Percentiles rank a stretch among this genome's conserved stretches.
These are phyloP conservation scores for Phoebastria nigripes DNA, from an alignment of 2,797 vertebrate species.

Conservation along the genomic window DNA sequence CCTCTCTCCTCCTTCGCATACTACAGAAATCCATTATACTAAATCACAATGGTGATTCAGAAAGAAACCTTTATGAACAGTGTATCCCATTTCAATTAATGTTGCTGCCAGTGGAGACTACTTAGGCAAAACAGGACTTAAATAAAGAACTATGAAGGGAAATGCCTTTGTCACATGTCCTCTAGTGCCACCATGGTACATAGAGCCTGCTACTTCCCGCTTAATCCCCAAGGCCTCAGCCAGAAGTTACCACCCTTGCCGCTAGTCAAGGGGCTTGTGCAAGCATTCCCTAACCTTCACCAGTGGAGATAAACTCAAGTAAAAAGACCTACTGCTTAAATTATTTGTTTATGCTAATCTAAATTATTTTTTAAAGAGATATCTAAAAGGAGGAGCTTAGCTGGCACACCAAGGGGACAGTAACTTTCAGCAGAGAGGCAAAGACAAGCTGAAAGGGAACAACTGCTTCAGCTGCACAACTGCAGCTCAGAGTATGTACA, in stretches of 20 bases:
- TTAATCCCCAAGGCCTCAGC: neutral
- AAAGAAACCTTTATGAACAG: neutral
- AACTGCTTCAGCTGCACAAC: neutral
- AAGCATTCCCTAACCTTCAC: neutral
- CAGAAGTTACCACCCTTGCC: neutral
- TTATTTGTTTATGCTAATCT: neutral
- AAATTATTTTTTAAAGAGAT: neutral
- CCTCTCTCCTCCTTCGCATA: neutral
- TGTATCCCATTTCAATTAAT: neutral
- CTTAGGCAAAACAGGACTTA: neutral
- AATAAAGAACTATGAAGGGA: neutral
- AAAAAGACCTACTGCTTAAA: neutral
- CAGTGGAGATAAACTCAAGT: neutral
- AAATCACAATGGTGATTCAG: neutral
- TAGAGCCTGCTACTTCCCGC: neutral
- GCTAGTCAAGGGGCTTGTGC: neutral
- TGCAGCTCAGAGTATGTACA: neutral
- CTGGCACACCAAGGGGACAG: neutral
- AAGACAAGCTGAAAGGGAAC: neutral
- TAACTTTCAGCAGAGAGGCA: neutral
- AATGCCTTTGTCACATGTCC: neutral
- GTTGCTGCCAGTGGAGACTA: neutral
- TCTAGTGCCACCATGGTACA: neutral
- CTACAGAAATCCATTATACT: neutral
- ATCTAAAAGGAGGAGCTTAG: neutral